Evolutionary conservation across 2,113 vertebrate genomes (phyloP), one percentile per base, ranked within the genome.

Genomic region (Cryptomyrus ogoouensis): DNA sequence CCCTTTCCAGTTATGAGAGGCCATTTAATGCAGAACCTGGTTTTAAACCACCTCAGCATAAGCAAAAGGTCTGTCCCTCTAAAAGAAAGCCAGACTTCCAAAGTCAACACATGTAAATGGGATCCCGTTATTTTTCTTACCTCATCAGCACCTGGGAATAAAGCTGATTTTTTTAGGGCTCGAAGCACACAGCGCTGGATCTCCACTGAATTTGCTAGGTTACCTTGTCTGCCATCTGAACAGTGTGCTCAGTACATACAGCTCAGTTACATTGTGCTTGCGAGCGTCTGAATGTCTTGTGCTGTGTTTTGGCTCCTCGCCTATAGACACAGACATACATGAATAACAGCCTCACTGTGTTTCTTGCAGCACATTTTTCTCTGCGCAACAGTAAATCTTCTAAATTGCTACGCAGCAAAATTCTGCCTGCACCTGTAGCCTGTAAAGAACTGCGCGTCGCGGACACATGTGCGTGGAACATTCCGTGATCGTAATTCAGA

Each of bases 51-150:
- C 3, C 70, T 77, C 31, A 39, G 70, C 31, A 80, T 31, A 80
- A 19, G 35, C 74, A 42, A 42, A 42, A 19, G 17, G 17, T 42
- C 35, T 42, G 35, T n/a, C 44, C n/a, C 91, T 94, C 92, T 92
- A 93, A 92, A 92, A 83, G 91, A 94, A 88, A 6, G 70, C 88
- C 91, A 89, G 92, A 84, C 0, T 94, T 94, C 94, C 95, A 95
- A 94, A 94, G 93, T 94, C 93, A 95, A 94, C 94, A 95, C 92
- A 95, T 94, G 92, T 93, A 93, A 93, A 95, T 93, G 93, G 88
- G 93, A 92, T 93, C 83, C 39, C 1, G 91, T 93, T 94, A 93
- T 93, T 58, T 27, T 91, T 93, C 91, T 91, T 70, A 91, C 49
- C 92, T 95, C 92, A 94, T 94, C 92, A 94, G 92, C 94, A 95